Conservation (phyloP, 2,888 invertebrate species). For the Trichogramma dendrolimi region DNA sequence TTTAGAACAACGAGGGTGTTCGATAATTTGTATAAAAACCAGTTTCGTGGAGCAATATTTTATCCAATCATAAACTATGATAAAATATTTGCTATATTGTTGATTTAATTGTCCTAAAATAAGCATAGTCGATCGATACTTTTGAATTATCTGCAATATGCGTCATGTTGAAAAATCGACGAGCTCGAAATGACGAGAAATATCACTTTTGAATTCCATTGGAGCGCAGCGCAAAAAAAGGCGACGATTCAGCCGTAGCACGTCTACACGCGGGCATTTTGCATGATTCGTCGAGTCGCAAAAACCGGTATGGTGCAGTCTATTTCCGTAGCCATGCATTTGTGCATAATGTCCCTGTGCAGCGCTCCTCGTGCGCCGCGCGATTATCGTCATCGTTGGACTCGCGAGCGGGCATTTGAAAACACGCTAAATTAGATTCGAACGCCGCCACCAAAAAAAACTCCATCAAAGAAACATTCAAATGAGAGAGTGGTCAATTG, state of each 20-base stretch:
- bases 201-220: conserved; percentile 22
- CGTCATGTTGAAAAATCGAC: too few relatives aligned
- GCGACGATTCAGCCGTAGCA: conserved; percentile 11
- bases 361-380: conserved; percentile 1
- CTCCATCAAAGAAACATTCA: too few relatives aligned
- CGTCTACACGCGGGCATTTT: conserved; percentile 10
- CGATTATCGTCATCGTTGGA: conserved; percentile 1
- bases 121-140: neutral
- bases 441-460: too few relatives aligned
- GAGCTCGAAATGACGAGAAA: neutral
- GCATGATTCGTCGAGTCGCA: conserved; percentile 20
- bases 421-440: conserved; percentile 20
- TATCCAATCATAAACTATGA: too few relatives aligned
- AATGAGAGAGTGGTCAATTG: neutral
- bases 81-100: neutral
- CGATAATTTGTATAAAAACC: too few relatives aligned
- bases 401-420: conserved; percentile 9
- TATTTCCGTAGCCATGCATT: neutral
- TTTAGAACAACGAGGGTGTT: too few relatives aligned
- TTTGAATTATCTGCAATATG: too few relatives aligned
- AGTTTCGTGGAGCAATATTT: too few relatives aligned
- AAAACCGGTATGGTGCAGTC: conserved; percentile 16
- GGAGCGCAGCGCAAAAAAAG: conserved; percentile 14
- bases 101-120: neutral
- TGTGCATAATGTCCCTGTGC: neutral